Evolutionary conservation across 64 coral and sea anemone species (phyloP).

Genomic region (Orbicella faveolata): DNA sequence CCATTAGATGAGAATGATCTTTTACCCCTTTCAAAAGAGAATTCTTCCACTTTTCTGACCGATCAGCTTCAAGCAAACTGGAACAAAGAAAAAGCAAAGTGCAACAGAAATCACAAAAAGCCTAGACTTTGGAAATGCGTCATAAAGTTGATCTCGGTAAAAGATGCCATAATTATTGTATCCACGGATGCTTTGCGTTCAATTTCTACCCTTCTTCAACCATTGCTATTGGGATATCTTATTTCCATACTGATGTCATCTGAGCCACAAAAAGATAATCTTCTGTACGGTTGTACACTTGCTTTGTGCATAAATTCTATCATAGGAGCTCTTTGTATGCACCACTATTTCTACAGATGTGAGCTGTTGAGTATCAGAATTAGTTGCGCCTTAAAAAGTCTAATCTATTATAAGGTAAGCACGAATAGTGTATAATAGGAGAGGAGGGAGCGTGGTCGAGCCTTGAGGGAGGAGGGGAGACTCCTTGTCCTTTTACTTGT

Average conservation of each 20-base stretch:
- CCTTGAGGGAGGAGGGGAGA: too few species aligned
- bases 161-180: background rate
- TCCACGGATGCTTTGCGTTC: background rate
- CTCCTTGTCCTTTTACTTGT: too few species aligned
- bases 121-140: background rate
- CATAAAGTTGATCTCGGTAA: background rate
- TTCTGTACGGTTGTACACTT: too few species aligned
- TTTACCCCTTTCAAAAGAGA: background rate
- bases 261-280: too few species aligned
- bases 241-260: background rate
- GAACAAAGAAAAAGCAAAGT: background rate
- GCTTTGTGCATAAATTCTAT: background rate
- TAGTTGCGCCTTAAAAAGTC: background rate
- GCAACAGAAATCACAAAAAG: background rate
- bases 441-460: background rate
- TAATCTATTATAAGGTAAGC: background rate
- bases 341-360: background rate
- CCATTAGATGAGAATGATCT: background rate
- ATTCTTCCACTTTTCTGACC: background rate
- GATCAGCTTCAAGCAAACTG: background rate
- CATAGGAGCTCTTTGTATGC: background rate
- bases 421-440: background rate
- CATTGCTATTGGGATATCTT: background rate
- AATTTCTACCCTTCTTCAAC: background rate
- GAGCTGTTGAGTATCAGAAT: slow-evolving; percentile 3